Evolutionary conservation across 2,797 vertebrate species (phyloP), one percentile per base, ranked within the genome.

Genomic region (Chaetophractus vellerosus): DNA sequence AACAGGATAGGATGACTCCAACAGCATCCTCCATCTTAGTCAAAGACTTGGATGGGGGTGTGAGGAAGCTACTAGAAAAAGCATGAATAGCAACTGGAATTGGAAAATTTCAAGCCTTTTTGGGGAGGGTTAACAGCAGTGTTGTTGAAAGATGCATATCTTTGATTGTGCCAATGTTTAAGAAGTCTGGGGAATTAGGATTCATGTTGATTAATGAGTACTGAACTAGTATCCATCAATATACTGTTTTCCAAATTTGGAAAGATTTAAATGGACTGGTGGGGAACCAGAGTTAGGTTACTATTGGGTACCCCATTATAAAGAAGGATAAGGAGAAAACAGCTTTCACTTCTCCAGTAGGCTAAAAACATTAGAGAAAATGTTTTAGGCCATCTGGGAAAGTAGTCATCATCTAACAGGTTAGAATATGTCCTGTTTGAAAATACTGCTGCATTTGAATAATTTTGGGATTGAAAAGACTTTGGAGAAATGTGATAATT

Each of bases 111-210:
- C 9, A 75, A 28, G 24, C 1, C 48, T 15, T 50, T 85, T 26
- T 38, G 38, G 41, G 26, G 11, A n/a, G 9, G 4, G 21, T 89
- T 89, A 36, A 26, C 26, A 28, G 36, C 38, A 81, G 26, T 9
- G 55, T 45, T 88, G 11, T 33, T 63, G 24, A 80, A 55, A 88
- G 64, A 75, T 9, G 31, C 18, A 11, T 26, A 69, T 84, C 26
- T 45, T 11, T 87, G 75, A 74, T 7, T 84, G 14, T 81, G 33
- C 2, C 18, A 48, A 45, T 48, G 19, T 6, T 89, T 75, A 38
- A 79, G 48, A 92, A 48, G n/a, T 36, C 26, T 90, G 24, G 7
- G 88, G 94, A 55, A 79, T 41, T 66, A 63, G 12, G 92, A 87
- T 69, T 23, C 38, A 31, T 18, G 15, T 63, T n/a, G 33, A 26